Evolutionary conservation across 2,797 vertebrate genomes (phyloP), one percentile per base, ranked within the genome.

Genomic region (Cercopithecus neglectus): DNA sequence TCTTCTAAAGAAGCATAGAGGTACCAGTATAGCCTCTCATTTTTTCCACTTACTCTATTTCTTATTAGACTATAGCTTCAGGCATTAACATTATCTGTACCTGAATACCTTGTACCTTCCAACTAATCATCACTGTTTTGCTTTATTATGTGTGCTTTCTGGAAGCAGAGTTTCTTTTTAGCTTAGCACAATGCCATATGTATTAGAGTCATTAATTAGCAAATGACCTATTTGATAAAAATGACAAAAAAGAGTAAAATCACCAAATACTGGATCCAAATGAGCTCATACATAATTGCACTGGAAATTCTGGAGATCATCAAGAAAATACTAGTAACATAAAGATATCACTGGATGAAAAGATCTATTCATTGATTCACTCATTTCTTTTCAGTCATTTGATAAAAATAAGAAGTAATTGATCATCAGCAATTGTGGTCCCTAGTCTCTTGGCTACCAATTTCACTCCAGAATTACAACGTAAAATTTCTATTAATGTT

Each of bases 201-300:
- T 89, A 16, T 90, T 85, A 22, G 22, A 61, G 10, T 64, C 30
- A 87, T 61, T 95, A 74, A 41, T 70, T 81, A 72, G 48, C 64
- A 93, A 93, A 55, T 80, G 59, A 83, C 28, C 75, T 91, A 78
- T 72, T 92, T 89, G 41, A 55, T 82, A 86, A 89, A 87, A 94
- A 82, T 80, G 21, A 80, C 61, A 64, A 91, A 92, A 93, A 75
- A 48, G 41, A 75, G 5, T 57, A 76, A 80, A 92, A 84, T 67
- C 19, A 36, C 19, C 24, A 76, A 87, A 89, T 94, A 91, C 10
- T 75, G 2, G 41, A 41, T 78, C 50, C 46, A 89, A 74, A 74
- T 19, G 95, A 46, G 17, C 30, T 57, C 64, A 26, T 7, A 61
- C 39, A 67, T 80, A 96, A 90, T 74, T 76, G 39, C 28, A 85